Evolutionary conservation across 1,140 invertebrate species (phyloP), one percentile per base, ranked within the genome.

Genomic region (Bombyx mandarina): DNA sequence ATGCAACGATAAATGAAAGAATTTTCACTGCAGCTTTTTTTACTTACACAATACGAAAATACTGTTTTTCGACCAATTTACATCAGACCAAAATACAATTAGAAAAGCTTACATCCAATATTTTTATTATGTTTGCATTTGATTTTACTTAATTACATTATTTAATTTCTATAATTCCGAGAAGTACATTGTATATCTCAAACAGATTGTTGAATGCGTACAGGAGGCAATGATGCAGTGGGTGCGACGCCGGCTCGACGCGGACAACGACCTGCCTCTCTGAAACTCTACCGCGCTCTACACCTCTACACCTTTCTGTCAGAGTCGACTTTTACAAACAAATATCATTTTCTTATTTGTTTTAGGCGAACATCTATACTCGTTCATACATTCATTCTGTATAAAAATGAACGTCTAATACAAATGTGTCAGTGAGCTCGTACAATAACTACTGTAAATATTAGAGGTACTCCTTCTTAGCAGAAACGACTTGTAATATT

Each of bases 211-310:
- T 35, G 18, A 3, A n/a, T 48, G 54, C 48, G 35, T 35, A 42
- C 69, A 82, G 76, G 76, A 80, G 62, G 73, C 76, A 49, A 68
- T 71, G 75, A 57, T 77, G 66, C 71, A 73, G 59, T 82, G 77
- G 79, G 72, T 77, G 66, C 75, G 79, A 44, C 74, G 77, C 50
- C 67, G 77, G 47, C 70, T 81, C 44, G 76, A 76, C 54, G 66
- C 64, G 8, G 75, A 76, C 72, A 79, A 80, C 69, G 75, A 76
- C 53, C 66, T 80, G 67, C 73, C 65, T 48, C 50, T 59, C 45
- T 71, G 62, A 66, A 46, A 42, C 5, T 43, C 8, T 42, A 26
- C 51, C 46, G 8, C n/a, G 42, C 48, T 7, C 9, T 12, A 2
- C 8, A 10, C 2, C 2, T 6, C 48, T 7, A 10, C 43, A 7